Evolutionary conservation across 2,113 vertebrate species (phyloP).

Genomic region (Leucopternis melanops): DNA sequence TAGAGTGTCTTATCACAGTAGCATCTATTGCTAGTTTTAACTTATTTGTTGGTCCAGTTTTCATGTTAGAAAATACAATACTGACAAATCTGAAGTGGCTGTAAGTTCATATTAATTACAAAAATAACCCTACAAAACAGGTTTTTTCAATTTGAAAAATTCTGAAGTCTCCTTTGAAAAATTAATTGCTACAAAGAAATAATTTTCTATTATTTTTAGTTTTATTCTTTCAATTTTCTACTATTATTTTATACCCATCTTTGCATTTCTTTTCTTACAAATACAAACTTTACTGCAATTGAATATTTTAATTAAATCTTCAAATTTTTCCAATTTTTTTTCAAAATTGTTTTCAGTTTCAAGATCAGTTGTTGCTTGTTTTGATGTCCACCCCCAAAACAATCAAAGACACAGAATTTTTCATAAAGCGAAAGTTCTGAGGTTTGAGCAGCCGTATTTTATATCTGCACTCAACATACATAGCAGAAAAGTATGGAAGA

Average conservation of each 20-base stretch:
- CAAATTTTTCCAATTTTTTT: background rate
- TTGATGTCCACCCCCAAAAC: background rate
- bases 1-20: background rate
- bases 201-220: background rate
- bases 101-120: background rate
- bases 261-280: background rate
- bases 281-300: background rate
- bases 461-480: background rate
- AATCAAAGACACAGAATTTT: background rate
- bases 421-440: background rate
- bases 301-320: background rate
- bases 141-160: background rate
- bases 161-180: background rate
- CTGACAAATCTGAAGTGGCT: background rate
- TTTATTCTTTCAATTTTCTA: background rate
- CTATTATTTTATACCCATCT: background rate
- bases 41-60: background rate
- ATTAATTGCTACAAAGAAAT: background rate
- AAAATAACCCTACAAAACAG: background rate
- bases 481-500: background rate
- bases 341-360: background rate
- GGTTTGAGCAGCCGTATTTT: background rate
- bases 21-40: background rate
- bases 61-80: background rate
- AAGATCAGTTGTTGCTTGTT: background rate